These are phyloP conservation scores for Pseudochaenichthys georgianus DNA, from an alignment of 2,797 vertebrate genomes.

Conservation along the genomic window DNA sequence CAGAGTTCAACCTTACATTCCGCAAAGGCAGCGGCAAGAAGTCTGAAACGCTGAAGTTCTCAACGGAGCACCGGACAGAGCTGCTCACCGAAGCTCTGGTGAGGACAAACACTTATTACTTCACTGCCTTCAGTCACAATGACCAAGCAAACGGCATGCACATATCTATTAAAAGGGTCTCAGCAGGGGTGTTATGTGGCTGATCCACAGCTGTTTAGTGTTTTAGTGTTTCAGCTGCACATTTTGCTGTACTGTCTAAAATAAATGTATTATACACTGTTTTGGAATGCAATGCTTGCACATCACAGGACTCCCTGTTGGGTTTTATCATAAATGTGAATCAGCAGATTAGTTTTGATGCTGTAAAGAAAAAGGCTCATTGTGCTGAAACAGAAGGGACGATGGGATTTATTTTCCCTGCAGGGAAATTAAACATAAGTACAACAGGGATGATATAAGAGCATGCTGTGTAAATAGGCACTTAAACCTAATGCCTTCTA, in stretches of 20 bases:
- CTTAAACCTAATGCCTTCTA: background rate
- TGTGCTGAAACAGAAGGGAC: background rate
- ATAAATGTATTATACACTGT: background rate
- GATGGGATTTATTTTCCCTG: background rate
- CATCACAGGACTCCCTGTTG: slow-evolving; percentile 13
- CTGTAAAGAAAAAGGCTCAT: slow-evolving; percentile 13
- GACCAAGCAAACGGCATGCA: background rate
- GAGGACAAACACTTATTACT: slow-evolving; percentile 60
- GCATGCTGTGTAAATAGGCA: background rate
- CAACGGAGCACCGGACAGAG: slow-evolving; percentile 98
- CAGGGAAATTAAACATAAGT: background rate
- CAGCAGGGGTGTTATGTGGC: slow-evolving; percentile 4
- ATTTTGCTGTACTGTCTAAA: slow-evolving; percentile 27
- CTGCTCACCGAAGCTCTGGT: slow-evolving; percentile 98
- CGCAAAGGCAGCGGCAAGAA: slow-evolving; percentile 97
- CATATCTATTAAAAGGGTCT: background rate
- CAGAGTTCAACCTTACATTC: slow-evolving; percentile 98
- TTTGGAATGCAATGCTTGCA: slow-evolving; percentile 38
- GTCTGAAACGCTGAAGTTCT: slow-evolving; percentile 98
- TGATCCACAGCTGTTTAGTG: background rate
- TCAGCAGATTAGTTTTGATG: slow-evolving; percentile 29
- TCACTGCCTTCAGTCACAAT: background rate
- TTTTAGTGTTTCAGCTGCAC: background rate
- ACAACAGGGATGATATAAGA: background rate
- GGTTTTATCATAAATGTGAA: slow-evolving; percentile 28